Base-by-base conservation (phyloP, 2,797 vertebrate species). In the Sardinella longiceps region DNA sequence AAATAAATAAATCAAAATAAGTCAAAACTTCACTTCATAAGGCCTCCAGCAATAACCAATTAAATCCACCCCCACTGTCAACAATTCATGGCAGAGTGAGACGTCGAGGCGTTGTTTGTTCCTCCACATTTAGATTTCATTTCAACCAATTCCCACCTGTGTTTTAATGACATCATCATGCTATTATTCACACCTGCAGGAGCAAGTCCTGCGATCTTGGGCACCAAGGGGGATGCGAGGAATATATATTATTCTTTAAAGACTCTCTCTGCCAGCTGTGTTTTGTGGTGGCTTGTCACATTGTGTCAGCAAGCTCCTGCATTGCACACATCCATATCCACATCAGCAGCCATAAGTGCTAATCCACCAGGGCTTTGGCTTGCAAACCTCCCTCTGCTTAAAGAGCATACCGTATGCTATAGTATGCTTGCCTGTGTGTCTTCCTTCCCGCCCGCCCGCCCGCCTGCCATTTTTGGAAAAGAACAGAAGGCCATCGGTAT, bases 41-140 rank as follows among this genome's bases (percentile, higher is more conserved):
- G 6, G 37, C 70, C 70, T 77, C 33, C 15, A 77, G 70, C 37
- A 43, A 77, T 14, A 77, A 23, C 70, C 33, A 77, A 43, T 77
- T 77, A 77, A 77, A 77, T 77, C 70, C 70, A 43, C 37, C 70
- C 33, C 20, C 70, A 43, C 70, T 43, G 70, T 43, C 70, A 77
- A 77, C 70, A 77, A 6, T 39, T 77, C 30, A 30, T 23, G 37
- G 70, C n/a, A 15, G 70, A 6, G 20, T 15, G 70, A 6, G 20
- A 11, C 39, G 70, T 77, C 5, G 9, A 18, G 39, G 70, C 1
- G 33, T 18, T 77, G 70, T 20, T 77, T 43, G 33, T 10, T 9
- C 18, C 70, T 77, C 70, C 70, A 77, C 39, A 28, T 77, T 39
- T 23, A 77, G 70, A 77, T 23, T 39, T 77, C 70, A 43, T 77